Conservation (phyloP, 2,113 vertebrate species). For the Chloroceryle aenea region DNA sequence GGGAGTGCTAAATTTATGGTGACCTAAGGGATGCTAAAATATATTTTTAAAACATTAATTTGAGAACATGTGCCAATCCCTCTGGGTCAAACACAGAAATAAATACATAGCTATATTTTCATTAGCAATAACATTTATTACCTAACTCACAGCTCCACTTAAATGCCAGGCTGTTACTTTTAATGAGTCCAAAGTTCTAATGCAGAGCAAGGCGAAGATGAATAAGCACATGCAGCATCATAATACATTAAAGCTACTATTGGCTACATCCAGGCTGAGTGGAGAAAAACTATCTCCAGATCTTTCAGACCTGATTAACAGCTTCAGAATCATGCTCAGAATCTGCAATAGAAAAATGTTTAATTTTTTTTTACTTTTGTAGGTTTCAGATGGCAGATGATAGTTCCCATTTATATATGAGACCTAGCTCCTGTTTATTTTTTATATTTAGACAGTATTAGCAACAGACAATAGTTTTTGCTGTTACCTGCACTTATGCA, state of each 20-base stretch:
- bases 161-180: not conserved
- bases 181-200: not conserved
- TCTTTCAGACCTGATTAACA: not conserved
- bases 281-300: not conserved
- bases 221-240: not conserved
- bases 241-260: not conserved
- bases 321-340: not conserved
- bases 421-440: not conserved
- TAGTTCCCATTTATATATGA: not conserved
- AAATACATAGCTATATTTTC: not conserved
- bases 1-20: not conserved
- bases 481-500: not conserved
- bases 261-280: not conserved
- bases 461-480: not conserved
- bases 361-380: rapidly evolving
- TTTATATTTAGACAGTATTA: not conserved
- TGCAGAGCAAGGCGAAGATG: not conserved
- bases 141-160: not conserved
- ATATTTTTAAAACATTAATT: not conserved
- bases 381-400: not conserved
- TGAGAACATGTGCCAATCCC: not conserved
- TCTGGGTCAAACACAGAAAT: not conserved
- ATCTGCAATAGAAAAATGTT: not conserved
- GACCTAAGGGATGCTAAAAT: not conserved
- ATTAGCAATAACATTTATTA: not conserved